These are phyloP conservation scores for Phoebastria nigripes DNA, from an alignment of 2,797 vertebrate genomes.

Conservation along the genomic window DNA sequence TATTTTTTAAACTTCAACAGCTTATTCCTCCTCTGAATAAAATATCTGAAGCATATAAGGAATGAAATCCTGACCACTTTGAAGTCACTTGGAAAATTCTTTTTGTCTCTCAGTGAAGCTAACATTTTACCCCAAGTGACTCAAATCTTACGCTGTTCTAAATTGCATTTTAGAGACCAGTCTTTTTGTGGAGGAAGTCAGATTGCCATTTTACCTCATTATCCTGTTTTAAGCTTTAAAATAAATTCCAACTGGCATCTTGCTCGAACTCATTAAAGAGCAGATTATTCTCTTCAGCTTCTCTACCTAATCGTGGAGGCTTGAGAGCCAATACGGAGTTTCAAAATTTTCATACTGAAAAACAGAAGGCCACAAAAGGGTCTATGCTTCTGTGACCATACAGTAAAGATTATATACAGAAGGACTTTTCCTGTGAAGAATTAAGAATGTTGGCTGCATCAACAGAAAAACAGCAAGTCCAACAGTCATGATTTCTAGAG, in stretches of 20 bases:
- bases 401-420: neutral
- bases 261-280: neutral
- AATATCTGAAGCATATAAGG: neutral
- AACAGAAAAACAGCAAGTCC: neutral
- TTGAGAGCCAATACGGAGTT: neutral
- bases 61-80: conserved; percentile 3
- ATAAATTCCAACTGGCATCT: neutral
- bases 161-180: neutral
- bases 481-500: neutral
- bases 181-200: neutral
- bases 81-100: conserved; percentile 13
- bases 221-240: neutral
- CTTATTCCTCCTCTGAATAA: neutral
- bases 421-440: neutral
- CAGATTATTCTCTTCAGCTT: neutral
- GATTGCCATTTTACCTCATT: neutral
- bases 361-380: accelerated
- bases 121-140: neutral
- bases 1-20: neutral
- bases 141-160: neutral
- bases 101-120: neutral
- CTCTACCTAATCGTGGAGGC: neutral
- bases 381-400: neutral
- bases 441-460: neutral
- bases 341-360: neutral